These are phyloP conservation scores for Melipona beecheii DNA, from an alignment of 2,888 invertebrate genomes.

Conservation along the genomic window DNA sequence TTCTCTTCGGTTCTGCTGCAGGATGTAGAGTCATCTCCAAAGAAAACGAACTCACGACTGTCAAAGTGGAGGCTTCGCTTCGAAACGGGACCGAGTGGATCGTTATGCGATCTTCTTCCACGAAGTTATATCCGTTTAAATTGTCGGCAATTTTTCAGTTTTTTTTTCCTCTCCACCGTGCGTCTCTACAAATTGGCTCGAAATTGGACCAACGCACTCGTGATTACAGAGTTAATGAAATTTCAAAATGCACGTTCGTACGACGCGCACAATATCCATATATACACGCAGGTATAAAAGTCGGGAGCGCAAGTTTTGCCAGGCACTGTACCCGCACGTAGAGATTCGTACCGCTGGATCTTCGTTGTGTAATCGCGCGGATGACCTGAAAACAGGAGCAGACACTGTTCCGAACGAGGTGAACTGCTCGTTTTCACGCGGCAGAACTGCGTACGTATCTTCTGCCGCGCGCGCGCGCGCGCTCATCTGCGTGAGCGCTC, in stretches of 20 bases:
- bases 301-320: background rate
- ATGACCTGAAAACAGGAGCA: constrained; percentile 65
- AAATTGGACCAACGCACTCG: too few relatives aligned
- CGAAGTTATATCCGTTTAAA: too few relatives aligned
- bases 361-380: constrained; percentile 58
- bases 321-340: background rate
- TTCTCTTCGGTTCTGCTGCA: too few relatives aligned
- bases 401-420: constrained; percentile 51
- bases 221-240: background rate
- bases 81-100: too few relatives aligned
- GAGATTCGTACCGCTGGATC: constrained; percentile 43
- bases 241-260: background rate
- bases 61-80: too few relatives aligned
- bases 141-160: too few relatives aligned
- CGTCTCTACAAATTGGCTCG: too few relatives aligned
- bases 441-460: constrained; percentile 53
- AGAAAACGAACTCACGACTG: too few relatives aligned
- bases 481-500: constrained; percentile 42
- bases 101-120: too few relatives aligned
- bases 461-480: constrained; percentile 49
- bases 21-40: too few relatives aligned
- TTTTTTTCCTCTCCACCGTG: too few relatives aligned
- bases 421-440: constrained; percentile 65
- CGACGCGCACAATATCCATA: background rate
- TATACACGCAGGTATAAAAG: background rate